Evolutionary conservation across 2,797 vertebrate species (phyloP).

Genomic region (Sebastes kiyomatsui): DNA sequence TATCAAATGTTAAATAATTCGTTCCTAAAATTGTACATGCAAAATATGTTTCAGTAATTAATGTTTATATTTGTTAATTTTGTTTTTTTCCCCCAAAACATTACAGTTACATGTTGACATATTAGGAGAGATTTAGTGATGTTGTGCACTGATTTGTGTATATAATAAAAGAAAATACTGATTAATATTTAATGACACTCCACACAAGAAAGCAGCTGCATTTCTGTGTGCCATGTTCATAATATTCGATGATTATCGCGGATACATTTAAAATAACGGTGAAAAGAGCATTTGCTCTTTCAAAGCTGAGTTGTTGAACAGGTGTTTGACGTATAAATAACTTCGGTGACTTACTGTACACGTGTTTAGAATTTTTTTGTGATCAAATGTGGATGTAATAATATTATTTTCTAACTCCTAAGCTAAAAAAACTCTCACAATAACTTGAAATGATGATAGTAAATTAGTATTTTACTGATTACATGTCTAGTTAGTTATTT

Average conservation of each 20-base stretch:
- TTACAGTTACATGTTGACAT: not conserved
- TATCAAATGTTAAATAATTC: conserved; percentile 13
- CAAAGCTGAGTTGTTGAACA: conserved; percentile 18
- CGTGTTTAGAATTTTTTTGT: not conserved
- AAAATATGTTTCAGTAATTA: not conserved
- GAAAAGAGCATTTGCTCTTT: not conserved
- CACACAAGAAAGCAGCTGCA: not conserved
- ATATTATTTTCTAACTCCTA: not conserved
- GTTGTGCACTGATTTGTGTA: not conserved
- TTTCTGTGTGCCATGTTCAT: conserved; percentile 4
- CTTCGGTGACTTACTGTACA: not conserved
- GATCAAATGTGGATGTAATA: not conserved
- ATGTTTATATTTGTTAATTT: not conserved
- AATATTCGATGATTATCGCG: not conserved
- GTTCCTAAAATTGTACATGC: not conserved
- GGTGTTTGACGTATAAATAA: conserved; percentile 7
- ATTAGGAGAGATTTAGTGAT: not conserved
- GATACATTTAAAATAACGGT: not conserved
- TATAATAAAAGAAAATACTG: not conserved
- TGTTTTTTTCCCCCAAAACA: not conserved
- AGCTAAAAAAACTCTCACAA: not conserved
- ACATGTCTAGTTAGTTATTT: not conserved
- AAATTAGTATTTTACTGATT: not conserved
- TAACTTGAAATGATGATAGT: not conserved
- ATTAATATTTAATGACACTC: not conserved